Base-by-base conservation (phyloP, 30 jellyfish, hydroid and myxozoan species). In the Pelagia noctiluca region DNA sequence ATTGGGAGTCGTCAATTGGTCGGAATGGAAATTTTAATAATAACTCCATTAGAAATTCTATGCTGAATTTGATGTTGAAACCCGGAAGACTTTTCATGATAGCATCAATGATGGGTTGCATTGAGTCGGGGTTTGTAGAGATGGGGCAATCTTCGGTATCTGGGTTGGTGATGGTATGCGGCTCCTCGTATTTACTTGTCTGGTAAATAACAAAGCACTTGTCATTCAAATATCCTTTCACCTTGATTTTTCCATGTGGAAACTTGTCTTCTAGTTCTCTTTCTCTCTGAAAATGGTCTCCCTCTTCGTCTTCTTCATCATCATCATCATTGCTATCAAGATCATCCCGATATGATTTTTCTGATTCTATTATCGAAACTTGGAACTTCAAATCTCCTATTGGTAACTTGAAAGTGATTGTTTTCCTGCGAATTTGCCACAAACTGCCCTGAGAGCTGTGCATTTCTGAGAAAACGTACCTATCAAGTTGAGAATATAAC, bases 161-260 rank as follows among this genome's bases (percentile, higher is more conserved):
- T 2, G 65, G 64, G 30, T 64, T 80, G 46, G 47, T 63, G 11
- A 72, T 49, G 33, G 83, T 66, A 32, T 64, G 52, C 24, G 90
- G 82, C 67, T 80, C 90, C 31, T 66, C 84, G 26, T 80, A 80
- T 24, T 35, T 50, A 36, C 52, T 72, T 29, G 80, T 80, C 37
- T 80, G 65, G 69, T 65, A 80, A 42, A 80, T 80, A 49, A 80
- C 33, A 19, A 80, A 48, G 65, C 90, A 80, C 28, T 47, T 38
- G 33, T 75, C 90, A 66, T 67, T 35, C 8, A 80, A 42, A 80
- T 80, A 65, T 22, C 84, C 90, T 52, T 80, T 80, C 78, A 80
- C 23, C 22, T 71, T 71, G 24, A 50, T 57, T 37, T 54, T 83
- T 16, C 42, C 48, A 26, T 62, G 33, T 29, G 82, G 32, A 29